Evolutionary conservation across 2,113 vertebrate species (phyloP), one percentile per base, ranked within the genome.

Genomic region (Menura novaehollandiae): DNA sequence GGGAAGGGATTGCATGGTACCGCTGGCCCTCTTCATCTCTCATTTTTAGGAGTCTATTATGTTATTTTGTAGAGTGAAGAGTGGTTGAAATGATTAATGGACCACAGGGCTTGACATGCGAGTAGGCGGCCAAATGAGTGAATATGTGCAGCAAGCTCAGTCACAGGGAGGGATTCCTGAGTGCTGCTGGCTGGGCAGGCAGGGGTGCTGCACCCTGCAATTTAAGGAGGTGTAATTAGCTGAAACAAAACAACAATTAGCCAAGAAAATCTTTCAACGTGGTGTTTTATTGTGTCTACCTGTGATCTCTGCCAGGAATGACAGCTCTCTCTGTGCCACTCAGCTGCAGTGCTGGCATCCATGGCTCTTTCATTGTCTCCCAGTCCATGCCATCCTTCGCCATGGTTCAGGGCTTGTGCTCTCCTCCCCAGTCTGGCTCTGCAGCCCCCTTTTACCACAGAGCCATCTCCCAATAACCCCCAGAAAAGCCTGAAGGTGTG

Each of bases 11-110:
- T 84, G 49, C 55, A 81, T 75, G 23, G 49, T 86, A 84, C 67
- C 9, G 2, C 44, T 84, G 69, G 56, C 41, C 49, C 46, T 93
- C 89, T 90, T 86, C 63, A 83, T 94, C 76, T 71, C 85, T 96
- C 78, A 85, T 77, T 96, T 94, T 93, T 94, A 82, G 55, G 85
- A 93, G 68, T 94, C 69, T 83, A 88, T 94, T 71, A 91, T 82
- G 80, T 85, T 96, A 78, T 84, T 96, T 93, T 95, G 91, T 68
- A 73, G 86, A 91, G 58, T 89, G 85, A 88, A 91, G 69, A 86
- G 80, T 49, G 41, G 91, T 93, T 96, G 87, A 91, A 89, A 93
- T 95, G 92, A 95, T 92, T 89, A 97, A 97, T 96, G 79, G 83
- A 46, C 87, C 0, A 0, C 24, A 47, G 47, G 39, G 49, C 73